Percentiles rank a stretch among this genome's conserved stretches.
These are phyloP conservation scores for Macrochelys suwanniensis DNA, from an alignment of 2,797 vertebrate genomes.

Conservation along the genomic window DNA sequence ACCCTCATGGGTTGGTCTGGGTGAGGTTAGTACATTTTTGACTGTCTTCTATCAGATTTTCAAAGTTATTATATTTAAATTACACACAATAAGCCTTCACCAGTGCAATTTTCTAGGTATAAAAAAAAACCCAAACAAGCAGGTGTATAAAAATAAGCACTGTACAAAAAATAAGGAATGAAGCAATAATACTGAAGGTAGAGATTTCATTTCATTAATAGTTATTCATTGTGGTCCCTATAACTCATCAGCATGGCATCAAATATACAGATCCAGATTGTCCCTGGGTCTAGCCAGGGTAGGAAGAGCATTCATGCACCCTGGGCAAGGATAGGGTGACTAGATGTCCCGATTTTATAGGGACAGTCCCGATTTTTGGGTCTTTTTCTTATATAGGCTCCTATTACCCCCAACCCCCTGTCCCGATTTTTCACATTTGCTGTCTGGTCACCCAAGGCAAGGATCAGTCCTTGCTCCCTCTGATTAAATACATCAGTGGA, in stretches of 20 bases:
- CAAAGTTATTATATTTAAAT: neutral
- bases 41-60: neutral
- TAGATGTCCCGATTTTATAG: no score
- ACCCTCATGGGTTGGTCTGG: neutral
- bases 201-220: neutral
- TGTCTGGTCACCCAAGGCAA: neutral
- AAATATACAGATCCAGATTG: neutral
- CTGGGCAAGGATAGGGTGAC: neutral
- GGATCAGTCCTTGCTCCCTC: neutral
- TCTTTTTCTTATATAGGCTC: no score
- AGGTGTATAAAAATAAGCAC: neutral
- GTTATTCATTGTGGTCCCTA: neutral
- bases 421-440: no score
- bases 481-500: neutral
- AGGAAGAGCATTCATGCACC: fast-evolving
- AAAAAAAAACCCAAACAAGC: neutral
- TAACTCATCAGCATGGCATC: neutral
- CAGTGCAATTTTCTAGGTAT: neutral
- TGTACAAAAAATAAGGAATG: neutral
- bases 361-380: no score
- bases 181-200: neutral
- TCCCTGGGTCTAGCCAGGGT: neutral
- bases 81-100: neutral
- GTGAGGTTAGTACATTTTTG: neutral
- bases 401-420: no score